phyloP scores from a whole-genome alignment of 2,888 invertebrate genomes.

The Clepsis dumicolana region DNA sequence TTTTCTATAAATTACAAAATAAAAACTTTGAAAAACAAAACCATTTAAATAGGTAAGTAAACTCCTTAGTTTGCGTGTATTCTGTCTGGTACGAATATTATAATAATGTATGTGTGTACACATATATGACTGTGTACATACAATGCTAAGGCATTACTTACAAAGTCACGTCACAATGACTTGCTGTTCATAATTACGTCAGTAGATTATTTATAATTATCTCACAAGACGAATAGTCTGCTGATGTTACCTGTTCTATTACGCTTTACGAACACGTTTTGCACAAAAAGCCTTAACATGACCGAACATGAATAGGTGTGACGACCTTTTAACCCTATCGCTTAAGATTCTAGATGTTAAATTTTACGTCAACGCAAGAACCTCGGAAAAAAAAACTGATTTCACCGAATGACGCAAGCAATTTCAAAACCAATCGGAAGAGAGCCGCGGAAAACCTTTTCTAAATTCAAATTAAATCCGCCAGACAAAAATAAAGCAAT shows the following conservation, averaged over 20 bases:
- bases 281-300: neutral
- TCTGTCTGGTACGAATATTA: no score
- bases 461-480: constrained; percentile 29
- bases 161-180: constrained; percentile 16
- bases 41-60: no score
- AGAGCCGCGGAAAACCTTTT: neutral
- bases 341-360: neutral
- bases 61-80: no score
- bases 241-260: constrained; percentile 1
- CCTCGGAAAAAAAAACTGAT: neutral
- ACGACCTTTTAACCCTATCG: neutral
- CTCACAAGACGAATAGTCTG: constrained; percentile 3
- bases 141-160: neutral
- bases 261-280: neutral
- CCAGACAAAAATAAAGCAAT: constrained; percentile 35
- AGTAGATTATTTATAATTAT: constrained; percentile 14
- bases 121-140: neutral
- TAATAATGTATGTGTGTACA: neutral
- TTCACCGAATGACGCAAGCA: constrained; percentile 12
- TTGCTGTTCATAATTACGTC: constrained; percentile 22
- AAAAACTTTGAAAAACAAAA: no score
- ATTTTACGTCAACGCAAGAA: neutral
- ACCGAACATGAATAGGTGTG: neutral
- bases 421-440: neutral
- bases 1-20: no score